phyloP scores from a whole-genome alignment of 92 coral and sea anemone genomes.

The Porites divaricata region DNA sequence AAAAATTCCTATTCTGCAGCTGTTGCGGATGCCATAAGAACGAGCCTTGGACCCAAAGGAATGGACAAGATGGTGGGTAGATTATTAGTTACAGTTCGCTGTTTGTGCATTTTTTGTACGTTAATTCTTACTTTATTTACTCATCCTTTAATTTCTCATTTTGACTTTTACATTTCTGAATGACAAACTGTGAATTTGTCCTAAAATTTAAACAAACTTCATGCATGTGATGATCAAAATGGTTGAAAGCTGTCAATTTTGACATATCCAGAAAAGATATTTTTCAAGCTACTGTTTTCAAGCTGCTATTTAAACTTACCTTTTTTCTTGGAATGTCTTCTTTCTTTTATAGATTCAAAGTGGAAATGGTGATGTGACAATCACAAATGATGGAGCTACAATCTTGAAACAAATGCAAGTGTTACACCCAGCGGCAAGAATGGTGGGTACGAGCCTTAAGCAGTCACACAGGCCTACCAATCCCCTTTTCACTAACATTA shows the following conservation, averaged over 20 bases:
- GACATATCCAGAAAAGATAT: not conserved
- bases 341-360: slow-evolving; percentile 75
- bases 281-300: not conserved
- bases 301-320: not conserved
- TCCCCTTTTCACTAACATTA: no score
- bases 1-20: slow-evolving; percentile 52
- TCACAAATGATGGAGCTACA: slow-evolving; percentile 98
- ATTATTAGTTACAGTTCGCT: not conserved
- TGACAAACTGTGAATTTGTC: not conserved
- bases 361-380: slow-evolving; percentile 95
- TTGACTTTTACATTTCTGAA: no score
- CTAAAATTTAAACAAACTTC: not conserved
- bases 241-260: not conserved
- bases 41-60: slow-evolving; percentile 98
- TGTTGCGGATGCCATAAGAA: slow-evolving; percentile 95
- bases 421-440: slow-evolving; percentile 97
- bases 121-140: not conserved
- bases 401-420: slow-evolving; percentile 97
- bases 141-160: not conserved
- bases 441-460: slow-evolving; percentile 69
- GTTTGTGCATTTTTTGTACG: not conserved
- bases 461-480: no score
- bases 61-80: slow-evolving; percentile 96
- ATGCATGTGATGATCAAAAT: no score
- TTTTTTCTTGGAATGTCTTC: not conserved